Conservation (phyloP, 2,797 vertebrate genomes). For the Chaetodon trifasciatus region DNA sequence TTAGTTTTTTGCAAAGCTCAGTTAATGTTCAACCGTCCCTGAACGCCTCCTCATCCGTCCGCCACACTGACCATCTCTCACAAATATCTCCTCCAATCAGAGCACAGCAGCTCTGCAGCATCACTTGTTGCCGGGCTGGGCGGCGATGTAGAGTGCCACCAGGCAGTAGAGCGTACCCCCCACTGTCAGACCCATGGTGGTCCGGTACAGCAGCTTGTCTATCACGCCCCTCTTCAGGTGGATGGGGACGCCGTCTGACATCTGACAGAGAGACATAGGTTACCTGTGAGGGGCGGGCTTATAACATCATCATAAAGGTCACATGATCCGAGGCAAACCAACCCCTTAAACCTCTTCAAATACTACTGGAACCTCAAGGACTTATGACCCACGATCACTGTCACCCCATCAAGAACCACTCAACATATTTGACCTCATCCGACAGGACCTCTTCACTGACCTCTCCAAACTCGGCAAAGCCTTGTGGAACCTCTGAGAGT, state of each 20-base stretch:
- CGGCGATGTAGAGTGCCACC: slow-evolving; percentile 92
- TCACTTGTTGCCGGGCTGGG: slow-evolving; percentile 88
- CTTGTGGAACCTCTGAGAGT: too few species aligned
- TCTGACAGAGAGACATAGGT: slow-evolving; percentile 74
- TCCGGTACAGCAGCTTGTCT: slow-evolving; percentile 95
- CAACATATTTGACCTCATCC: too few species aligned
- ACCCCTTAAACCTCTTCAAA: neutral
- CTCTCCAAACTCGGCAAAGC: too few species aligned
- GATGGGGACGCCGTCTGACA: slow-evolving; percentile 89
- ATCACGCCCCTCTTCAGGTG: slow-evolving; percentile 90
- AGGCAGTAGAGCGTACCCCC: slow-evolving; percentile 94
- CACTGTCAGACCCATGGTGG: slow-evolving; percentile 95
- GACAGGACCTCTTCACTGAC: too few species aligned
- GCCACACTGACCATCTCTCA: neutral
- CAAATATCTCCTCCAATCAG: slow-evolving; percentile 9
- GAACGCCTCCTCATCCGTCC: neutral
- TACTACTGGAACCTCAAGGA: neutral
- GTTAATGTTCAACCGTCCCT: neutral
- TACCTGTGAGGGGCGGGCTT: neutral
- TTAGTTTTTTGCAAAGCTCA: neutral
- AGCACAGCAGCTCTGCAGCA: slow-evolving; percentile 4
- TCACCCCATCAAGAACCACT: too few species aligned
- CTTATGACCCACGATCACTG: too few species aligned
- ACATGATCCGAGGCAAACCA: neutral
- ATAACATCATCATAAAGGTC: neutral